phyloP scores from a whole-genome alignment of 2,113 vertebrate species.

The Campylomormyrus numenius region DNA sequence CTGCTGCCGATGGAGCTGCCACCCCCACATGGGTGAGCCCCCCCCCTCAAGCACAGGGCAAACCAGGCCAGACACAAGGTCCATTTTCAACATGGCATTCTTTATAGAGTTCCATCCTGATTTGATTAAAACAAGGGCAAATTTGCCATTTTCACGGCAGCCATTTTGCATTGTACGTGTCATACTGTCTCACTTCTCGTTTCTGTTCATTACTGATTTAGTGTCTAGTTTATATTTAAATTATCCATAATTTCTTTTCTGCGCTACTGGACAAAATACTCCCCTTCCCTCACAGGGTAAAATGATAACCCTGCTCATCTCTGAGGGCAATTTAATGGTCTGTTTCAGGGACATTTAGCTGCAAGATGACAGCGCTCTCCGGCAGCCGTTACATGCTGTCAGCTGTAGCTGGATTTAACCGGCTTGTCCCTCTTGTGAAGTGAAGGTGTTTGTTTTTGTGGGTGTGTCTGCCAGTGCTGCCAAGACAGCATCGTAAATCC shows the following conservation, averaged over 20 bases:
- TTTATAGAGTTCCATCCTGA: not conserved
- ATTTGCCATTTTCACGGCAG: not conserved
- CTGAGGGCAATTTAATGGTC: not conserved
- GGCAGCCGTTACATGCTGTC: not conserved
- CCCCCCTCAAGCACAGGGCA: not conserved
- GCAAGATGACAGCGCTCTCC: not conserved
- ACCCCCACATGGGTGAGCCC: not conserved
- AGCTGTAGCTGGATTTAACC: not conserved
- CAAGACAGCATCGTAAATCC: not conserved
- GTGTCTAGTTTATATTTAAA: not conserved
- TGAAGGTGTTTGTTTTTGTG: not conserved
- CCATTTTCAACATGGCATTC: not conserved
- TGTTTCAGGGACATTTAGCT: not conserved
- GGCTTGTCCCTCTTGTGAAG: not conserved
- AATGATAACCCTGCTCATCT: not conserved
- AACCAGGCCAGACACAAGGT: not conserved
- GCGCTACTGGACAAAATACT: not conserved
- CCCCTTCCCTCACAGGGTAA: not conserved
- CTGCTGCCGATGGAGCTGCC: not conserved
- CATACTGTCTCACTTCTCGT: not conserved
- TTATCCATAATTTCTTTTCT: not conserved
- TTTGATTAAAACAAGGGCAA: not conserved
- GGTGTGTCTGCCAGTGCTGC: not conserved
- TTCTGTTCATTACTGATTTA: not conserved
- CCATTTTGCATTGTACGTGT: not conserved